Evolutionary conservation across 2,113 vertebrate genomes (phyloP).

Genomic region (Blennius ocellaris): DNA sequence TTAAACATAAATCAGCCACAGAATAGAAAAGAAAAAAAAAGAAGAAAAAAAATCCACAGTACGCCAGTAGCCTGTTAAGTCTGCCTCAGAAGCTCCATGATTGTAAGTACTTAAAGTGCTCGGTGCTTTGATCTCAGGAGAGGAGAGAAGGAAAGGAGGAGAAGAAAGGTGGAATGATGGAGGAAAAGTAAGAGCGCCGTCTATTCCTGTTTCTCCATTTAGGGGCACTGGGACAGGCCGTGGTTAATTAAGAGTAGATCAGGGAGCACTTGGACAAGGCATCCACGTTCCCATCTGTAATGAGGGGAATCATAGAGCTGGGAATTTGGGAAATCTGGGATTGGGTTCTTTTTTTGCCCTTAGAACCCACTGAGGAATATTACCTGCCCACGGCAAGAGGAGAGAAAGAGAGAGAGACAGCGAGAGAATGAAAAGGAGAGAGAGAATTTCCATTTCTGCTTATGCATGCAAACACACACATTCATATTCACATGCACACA

Average conservation of each 20-base stretch:
- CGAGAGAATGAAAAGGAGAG: constrained; percentile 41
- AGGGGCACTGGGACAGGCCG: constrained; percentile 64
- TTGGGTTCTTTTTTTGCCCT: constrained; percentile 59
- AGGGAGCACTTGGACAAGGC: constrained; percentile 80
- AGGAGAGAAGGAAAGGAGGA: constrained; percentile 28
- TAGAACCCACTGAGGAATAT: constrained; percentile 69
- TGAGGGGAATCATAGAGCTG: constrained; percentile 84
- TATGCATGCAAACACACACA: constrained; percentile 75
- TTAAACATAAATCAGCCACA: background rate
- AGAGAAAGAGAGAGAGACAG: constrained; percentile 28
- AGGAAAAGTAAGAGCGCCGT: constrained; percentile 43
- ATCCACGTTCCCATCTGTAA: constrained; percentile 76
- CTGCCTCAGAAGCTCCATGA: constrained; percentile 21
- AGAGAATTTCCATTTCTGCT: constrained; percentile 76
- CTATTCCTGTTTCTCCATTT: constrained; percentile 61
- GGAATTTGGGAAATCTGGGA: constrained; percentile 82
- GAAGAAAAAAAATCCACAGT: constrained; percentile 1
- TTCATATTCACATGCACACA: constrained; percentile 52
- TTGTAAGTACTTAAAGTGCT: constrained; percentile 64
- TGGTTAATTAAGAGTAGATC: constrained; percentile 80
- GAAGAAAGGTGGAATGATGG: constrained; percentile 44
- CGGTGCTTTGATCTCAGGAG: constrained; percentile 51
- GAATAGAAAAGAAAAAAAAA: background rate
- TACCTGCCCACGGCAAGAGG: constrained; percentile 67
- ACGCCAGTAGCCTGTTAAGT: constrained; percentile 31